Percentiles rank a stretch among this genome's conserved stretches.
These are phyloP conservation scores for Lymantria monacha DNA, from an alignment of 2,888 invertebrate species.

Conservation along the genomic window DNA sequence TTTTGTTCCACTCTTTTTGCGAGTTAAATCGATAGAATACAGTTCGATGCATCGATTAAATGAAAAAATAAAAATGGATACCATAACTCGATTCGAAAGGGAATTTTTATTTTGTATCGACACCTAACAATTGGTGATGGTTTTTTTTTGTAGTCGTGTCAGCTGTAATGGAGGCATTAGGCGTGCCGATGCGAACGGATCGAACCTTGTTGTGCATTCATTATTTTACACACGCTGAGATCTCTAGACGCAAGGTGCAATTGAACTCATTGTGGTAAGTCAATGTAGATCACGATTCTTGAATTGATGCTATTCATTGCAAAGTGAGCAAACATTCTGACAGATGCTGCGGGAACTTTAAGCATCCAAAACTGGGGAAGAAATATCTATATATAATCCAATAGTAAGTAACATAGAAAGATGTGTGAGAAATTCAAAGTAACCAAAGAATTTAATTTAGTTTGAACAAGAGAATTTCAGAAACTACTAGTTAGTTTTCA, in stretches of 20 bases:
- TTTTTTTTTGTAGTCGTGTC: conserved; percentile 33
- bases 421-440: too few species aligned
- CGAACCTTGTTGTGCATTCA: conserved; percentile 21
- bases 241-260: conserved; percentile 1
- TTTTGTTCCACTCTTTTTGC: conserved; percentile 49
- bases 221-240: conserved; percentile 17
- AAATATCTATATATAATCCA: too few species aligned
- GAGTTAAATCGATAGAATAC: conserved; percentile 54
- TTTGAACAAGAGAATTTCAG: too few species aligned
- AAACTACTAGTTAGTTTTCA: too few species aligned
- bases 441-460: too few species aligned
- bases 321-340: too few species aligned
- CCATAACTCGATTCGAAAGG: conserved; percentile 42
- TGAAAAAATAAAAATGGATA: conserved; percentile 36
- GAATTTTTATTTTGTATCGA: conserved; percentile 40
- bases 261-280: neutral
- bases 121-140: conserved; percentile 42
- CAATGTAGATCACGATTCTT: neutral
- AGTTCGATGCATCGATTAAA: conserved; percentile 42
- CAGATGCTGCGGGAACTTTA: too few species aligned
- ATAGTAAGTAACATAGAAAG: too few species aligned
- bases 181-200: conserved; percentile 29
- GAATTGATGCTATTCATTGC: neutral
- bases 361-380: too few species aligned
- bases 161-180: conserved; percentile 45